Percentiles rank a stretch among this genome's conserved stretches.
phyloP scores from a whole-genome alignment of 1,140 invertebrate species.

The Brachionus koreanus region DNA sequence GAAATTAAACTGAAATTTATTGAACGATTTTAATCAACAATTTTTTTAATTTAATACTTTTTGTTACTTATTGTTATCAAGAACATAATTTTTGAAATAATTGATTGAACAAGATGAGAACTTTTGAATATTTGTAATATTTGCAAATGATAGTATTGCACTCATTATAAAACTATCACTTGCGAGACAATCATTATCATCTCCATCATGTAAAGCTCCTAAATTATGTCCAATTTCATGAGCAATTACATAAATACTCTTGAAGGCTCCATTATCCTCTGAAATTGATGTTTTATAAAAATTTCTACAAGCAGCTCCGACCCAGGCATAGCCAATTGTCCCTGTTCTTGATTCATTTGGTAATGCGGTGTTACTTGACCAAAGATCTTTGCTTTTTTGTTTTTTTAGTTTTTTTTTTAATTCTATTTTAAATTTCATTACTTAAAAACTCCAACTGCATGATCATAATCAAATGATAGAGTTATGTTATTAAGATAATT shows the following conservation, averaged over 20 bases:
- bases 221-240: constrained; percentile 1
- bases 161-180: not conserved
- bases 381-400: not conserved
- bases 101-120: constrained; percentile 16
- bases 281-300: not conserved
- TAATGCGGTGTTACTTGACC: not conserved
- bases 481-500: not conserved
- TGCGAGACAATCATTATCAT: not conserved
- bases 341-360: not conserved
- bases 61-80: not conserved
- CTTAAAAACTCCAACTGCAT: constrained; percentile 30
- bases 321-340: not conserved
- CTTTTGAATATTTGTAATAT: not conserved
- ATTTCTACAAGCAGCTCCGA: not conserved
- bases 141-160: not conserved
- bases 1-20: not conserved
- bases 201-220: not conserved
- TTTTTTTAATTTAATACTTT: too few relatives aligned
- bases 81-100: not conserved
- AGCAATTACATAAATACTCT: not conserved
- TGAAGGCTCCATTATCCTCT: constrained; percentile 11
- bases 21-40: too few relatives aligned
- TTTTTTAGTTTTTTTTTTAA: not conserved
- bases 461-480: not conserved
- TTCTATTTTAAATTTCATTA: not conserved